Base-by-base conservation (phyloP, 2,113 vertebrate species). In the Scalopus aquaticus region DNA sequence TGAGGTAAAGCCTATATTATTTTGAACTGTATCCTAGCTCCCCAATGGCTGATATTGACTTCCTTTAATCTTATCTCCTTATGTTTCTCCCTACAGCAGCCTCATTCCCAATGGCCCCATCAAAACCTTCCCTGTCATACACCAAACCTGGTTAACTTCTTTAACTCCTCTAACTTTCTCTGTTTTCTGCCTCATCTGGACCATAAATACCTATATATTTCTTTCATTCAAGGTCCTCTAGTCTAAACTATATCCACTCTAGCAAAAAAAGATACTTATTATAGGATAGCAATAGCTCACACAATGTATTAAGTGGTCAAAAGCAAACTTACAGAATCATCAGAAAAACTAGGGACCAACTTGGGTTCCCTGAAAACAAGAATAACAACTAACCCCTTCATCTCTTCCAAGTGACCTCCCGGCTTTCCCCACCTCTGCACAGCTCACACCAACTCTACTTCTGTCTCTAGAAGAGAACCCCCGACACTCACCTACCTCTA, bases 401-500 rank as follows among this genome's bases (percentile, higher is more conserved):
- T 30, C 12, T 73, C 64, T 42, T 80, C 42, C 51, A 46, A 73
- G 37, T 35, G 64, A 67, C 16, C 28, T 67, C 13, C 65, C 30
- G 87, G 76, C 80, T 88, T 78, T 67, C 22, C 37, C 22, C 30
- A 72, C 11, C 37, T 26, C 51, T 78, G 19, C 15, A 65, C 3
- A 79, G n/a, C 56, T 94, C 81, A 90, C 24, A 37, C 24, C 44
- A 94, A 78, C 65, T 11, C 46, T 39, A 26, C 16, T 82, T 79
- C 35, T 62, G 72, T n/a, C 64, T 78, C 65, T 37, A 88, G 76
- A 82, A 93, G 90, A 58, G 37, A 77, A 94, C 64, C 30, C 56
- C 42, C 64, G 87, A 83, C 10, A 79, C 46, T 39, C 49, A 51
- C 16, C 35, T n/a, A 46, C 20, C 62, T 88, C 30, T 17, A 28